A percentile compares a stretch with the other conserved stretches of the same genome.
These are phyloP conservation scores for Rhegmatorhina hoffmannsi DNA, from an alignment of 2,113 vertebrate species.

Conservation along the genomic window DNA sequence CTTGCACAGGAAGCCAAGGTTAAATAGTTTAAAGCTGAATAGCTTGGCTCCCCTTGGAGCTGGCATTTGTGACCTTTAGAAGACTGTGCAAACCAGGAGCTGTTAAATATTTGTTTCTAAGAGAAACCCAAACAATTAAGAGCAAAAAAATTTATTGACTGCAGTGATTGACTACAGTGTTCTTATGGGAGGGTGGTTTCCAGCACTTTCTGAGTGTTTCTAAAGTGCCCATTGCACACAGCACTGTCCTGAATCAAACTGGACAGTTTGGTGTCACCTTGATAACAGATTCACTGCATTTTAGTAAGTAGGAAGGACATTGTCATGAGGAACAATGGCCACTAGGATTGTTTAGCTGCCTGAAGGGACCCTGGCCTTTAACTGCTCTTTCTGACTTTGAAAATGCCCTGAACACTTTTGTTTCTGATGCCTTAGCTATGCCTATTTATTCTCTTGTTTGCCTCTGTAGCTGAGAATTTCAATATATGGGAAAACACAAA, in stretches of 20 bases:
- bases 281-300: background rate
- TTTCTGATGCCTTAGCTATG: background rate
- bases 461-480: background rate
- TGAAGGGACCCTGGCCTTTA: background rate
- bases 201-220: background rate
- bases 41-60: slow-evolving; percentile 26
- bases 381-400: background rate
- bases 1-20: slow-evolving; percentile 4
- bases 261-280: background rate
- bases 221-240: background rate
- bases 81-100: background rate
- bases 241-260: background rate
- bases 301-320: background rate
- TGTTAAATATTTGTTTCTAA: slow-evolving; percentile 44
- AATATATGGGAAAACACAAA: background rate
- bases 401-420: background rate
- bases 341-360: background rate
- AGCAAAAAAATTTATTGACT: background rate
- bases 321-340: background rate
- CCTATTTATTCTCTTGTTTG: background rate
- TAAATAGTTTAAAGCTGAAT: slow-evolving; percentile 20
- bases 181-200: background rate
- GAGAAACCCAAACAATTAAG: slow-evolving; percentile 32
- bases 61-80: slow-evolving; percentile 37
- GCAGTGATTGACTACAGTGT: background rate